phyloP scores from a whole-genome alignment of 2,888 invertebrate genomes.

The Netelia melanura region DNA sequence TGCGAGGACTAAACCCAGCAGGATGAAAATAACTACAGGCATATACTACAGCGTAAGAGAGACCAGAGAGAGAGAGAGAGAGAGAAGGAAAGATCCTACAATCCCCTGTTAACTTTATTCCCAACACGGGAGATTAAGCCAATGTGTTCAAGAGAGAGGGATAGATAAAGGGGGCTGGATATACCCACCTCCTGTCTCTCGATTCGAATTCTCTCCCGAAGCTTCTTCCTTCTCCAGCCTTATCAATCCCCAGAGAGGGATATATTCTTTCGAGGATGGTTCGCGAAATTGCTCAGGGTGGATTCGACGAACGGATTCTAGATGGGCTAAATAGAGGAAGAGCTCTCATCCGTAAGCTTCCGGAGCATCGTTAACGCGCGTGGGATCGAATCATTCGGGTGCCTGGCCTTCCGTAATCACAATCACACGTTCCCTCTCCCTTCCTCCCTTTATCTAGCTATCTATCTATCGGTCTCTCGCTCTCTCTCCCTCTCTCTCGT shows the following conservation, averaged over 20 bases:
- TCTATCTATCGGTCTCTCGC: not conserved
- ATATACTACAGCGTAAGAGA: not conserved
- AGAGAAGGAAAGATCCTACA: not conserved
- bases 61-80: not conserved
- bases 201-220: slow-evolving; percentile 19
- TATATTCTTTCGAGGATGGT: slow-evolving; percentile 76
- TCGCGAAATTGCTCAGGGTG: slow-evolving; percentile 78
- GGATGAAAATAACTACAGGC: slow-evolving; percentile 47
- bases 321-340: not conserved
- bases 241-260: slow-evolving; percentile 77
- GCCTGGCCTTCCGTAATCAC: slow-evolving; percentile 71
- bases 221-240: slow-evolving; percentile 71
- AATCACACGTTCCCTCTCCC: slow-evolving; percentile 67
- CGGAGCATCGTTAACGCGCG: slow-evolving; percentile 65
- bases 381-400: slow-evolving; percentile 57
- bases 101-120: slow-evolving; percentile 78
- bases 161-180: not conserved
- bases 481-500: not conserved
- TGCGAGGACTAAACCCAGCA: slow-evolving; percentile 18
- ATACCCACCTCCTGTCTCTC: slow-evolving; percentile 61
- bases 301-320: slow-evolving; percentile 64
- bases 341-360: slow-evolving; percentile 61
- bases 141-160: slow-evolving; percentile 42
- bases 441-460: not conserved
- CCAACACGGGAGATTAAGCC: slow-evolving; percentile 79